Evolutionary conservation across 2,113 vertebrate species (phyloP).

Genomic region (Rhegmatorhina hoffmannsi): DNA sequence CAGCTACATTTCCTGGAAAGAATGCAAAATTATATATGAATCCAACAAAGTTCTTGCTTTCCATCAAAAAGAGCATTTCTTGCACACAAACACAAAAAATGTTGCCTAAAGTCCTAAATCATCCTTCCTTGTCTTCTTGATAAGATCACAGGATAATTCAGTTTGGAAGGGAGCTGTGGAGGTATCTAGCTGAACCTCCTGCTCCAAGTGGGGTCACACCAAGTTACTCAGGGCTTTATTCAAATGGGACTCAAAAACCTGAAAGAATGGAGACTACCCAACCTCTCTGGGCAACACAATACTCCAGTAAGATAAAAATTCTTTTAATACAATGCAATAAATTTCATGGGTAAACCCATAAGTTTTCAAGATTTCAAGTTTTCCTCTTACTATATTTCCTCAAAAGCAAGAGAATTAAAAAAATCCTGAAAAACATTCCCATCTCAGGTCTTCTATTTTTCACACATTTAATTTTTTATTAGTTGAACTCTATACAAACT

Average conservation of each 20-base stretch:
- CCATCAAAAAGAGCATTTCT: background rate
- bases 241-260: background rate
- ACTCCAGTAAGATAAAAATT: background rate
- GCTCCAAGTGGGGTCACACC: background rate
- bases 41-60: background rate
- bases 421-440: background rate
- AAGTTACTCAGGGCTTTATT: background rate
- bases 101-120: background rate
- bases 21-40: background rate
- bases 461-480: background rate
- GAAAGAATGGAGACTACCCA: background rate
- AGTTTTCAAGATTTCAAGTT: background rate
- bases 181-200: background rate
- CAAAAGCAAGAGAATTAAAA: background rate
- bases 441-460: background rate
- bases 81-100: fast-evolving
- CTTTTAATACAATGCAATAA: background rate
- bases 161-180: background rate
- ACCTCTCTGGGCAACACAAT: background rate
- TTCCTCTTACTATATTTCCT: background rate
- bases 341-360: background rate
- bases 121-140: background rate
- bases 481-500: background rate
- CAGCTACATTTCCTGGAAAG: conserved; percentile 10
- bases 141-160: background rate